Evolutionary conservation across 2,113 vertebrate genomes (phyloP).

Genomic region (Bostrychus sinensis): DNA sequence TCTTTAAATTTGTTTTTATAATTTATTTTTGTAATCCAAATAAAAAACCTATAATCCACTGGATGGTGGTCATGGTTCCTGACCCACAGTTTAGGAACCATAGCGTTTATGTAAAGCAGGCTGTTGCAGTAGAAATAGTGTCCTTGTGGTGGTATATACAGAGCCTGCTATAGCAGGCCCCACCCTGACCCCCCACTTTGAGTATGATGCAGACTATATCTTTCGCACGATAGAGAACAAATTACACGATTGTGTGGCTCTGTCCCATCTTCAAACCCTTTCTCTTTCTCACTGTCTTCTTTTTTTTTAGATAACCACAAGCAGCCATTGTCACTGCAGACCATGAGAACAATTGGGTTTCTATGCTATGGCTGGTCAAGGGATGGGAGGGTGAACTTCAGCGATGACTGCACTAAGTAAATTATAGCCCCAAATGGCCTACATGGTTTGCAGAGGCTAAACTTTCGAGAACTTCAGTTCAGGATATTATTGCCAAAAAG

Average conservation of each 20-base stretch:
- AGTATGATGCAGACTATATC: conserved; percentile 50
- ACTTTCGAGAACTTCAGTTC: conserved; percentile 49
- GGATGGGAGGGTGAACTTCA: conserved; percentile 73
- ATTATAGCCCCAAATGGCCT: conserved; percentile 66
- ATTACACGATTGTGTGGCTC: conserved; percentile 62
- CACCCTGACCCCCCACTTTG: conserved; percentile 33
- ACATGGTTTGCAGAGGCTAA: conserved; percentile 51
- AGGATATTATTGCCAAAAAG: conserved; percentile 45
- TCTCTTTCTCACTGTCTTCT: conserved; percentile 53
- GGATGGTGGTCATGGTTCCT: too few species aligned
- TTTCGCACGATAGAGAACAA: conserved; percentile 60
- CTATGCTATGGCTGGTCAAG: conserved; percentile 72
- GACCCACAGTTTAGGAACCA: too few species aligned
- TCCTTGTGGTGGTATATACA: conserved; percentile 34
- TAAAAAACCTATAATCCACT: too few species aligned
- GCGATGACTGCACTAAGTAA: conserved; percentile 73
- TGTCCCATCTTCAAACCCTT: conserved; percentile 29
- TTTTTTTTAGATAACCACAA: conserved; percentile 70
- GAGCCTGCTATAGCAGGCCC: conserved; percentile 13
- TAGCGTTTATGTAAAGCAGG: conserved; percentile 20
- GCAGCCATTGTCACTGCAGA: conserved; percentile 74
- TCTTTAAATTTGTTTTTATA: too few species aligned
- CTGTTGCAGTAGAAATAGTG: conserved; percentile 49
- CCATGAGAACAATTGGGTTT: conserved; percentile 76
- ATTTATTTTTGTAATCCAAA: too few species aligned